Percentiles rank a stretch among this genome's conserved stretches.
Conservation (phyloP, 2,888 invertebrate species). For the Hyles lineata region DNA sequence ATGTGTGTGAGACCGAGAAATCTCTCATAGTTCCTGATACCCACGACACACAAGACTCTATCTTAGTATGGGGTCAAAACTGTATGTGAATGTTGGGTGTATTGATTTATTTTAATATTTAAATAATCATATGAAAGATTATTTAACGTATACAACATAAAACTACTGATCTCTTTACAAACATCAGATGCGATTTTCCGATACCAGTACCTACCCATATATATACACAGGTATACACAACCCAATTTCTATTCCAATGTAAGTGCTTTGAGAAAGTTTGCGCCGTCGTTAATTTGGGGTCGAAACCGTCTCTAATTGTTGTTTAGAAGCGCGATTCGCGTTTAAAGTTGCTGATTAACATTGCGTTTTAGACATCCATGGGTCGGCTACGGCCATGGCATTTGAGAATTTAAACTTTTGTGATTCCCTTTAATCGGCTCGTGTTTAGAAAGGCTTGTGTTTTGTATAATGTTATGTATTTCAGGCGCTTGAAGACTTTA, state of each 20-base stretch:
- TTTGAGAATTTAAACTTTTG: constrained; percentile 71
- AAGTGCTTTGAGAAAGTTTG: constrained; percentile 64
- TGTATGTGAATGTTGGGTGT: too few relatives aligned
- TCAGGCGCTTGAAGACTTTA: not conserved
- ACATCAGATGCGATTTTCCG: too few relatives aligned
- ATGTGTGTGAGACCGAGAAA: too few relatives aligned
- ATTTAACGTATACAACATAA: too few relatives aligned
- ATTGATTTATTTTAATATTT: too few relatives aligned
- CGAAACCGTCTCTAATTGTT: constrained; percentile 71
- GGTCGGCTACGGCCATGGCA: constrained; percentile 39
- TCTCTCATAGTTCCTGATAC: too few relatives aligned
- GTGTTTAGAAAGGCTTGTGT: constrained; percentile 55
- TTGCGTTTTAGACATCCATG: constrained; percentile 44
- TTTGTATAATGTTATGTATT: constrained; percentile 43
- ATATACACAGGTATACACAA: constrained; percentile 35
- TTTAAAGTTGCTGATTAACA: constrained; percentile 73
- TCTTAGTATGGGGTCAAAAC: too few relatives aligned
- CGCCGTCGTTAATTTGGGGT: constrained; percentile 66
- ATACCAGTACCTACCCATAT: not conserved
- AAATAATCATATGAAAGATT: not conserved
- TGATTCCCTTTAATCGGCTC: constrained; percentile 71
- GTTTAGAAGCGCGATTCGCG: constrained; percentile 60
- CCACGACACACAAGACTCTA: too few relatives aligned
- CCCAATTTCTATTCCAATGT: constrained; percentile 53
- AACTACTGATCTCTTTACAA: too few relatives aligned